A percentile compares a stretch with the other conserved stretches of the same genome.
phyloP scores from a whole-genome alignment of 2,797 vertebrate genomes.

The Sebastes kiyomatsui region DNA sequence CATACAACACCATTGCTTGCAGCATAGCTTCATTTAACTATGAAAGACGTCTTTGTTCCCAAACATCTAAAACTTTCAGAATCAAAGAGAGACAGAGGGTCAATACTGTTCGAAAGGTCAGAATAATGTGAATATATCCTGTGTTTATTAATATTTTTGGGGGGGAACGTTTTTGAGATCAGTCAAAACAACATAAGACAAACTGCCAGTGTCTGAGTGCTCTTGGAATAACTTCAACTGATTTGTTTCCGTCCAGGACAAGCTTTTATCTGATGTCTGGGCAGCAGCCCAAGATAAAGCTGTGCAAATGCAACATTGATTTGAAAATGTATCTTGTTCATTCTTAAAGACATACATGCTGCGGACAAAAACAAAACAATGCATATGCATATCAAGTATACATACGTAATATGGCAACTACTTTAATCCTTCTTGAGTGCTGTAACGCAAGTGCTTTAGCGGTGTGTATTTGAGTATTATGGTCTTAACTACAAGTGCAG shows the following conservation, averaged over 20 bases:
- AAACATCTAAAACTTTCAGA: background rate
- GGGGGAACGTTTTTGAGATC: background rate
- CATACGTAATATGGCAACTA: background rate
- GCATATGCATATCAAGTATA: background rate
- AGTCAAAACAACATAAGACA: constrained; percentile 2
- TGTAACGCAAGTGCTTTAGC: background rate
- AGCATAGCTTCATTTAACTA: background rate
- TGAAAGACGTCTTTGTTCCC: background rate
- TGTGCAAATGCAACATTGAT: constrained; percentile 17
- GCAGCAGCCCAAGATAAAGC: constrained; percentile 21
- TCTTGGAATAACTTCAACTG: constrained; percentile 28
- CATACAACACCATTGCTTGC: background rate
- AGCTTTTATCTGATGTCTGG: constrained; percentile 23
- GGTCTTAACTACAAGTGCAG: background rate
- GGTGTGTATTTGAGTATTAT: background rate
- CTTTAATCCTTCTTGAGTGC: background rate
- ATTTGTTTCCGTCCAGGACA: background rate
- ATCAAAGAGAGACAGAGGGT: background rate
- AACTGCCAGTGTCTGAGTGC: background rate
- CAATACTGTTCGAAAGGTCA: background rate
- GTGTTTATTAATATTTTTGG: background rate
- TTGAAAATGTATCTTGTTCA: background rate
- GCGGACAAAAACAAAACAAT: background rate
- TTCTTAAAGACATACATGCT: background rate
- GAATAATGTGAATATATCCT: background rate